Evolutionary conservation across 1,140 invertebrate genomes (phyloP).

Genomic region (Sitodiplosis mosellana): DNA sequence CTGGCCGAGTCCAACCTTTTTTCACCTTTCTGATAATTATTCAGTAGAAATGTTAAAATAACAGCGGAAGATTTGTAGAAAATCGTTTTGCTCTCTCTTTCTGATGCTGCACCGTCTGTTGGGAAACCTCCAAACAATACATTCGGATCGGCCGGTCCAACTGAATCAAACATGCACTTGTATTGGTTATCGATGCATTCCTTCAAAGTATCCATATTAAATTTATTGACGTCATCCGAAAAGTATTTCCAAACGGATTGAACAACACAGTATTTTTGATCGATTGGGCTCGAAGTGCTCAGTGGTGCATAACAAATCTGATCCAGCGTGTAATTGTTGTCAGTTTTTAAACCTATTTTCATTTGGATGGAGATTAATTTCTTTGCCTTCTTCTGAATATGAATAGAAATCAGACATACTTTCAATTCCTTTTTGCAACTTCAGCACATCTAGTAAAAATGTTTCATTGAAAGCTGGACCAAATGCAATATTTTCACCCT

Average conservation of each 20-base stretch:
- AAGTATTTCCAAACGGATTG: slow-evolving; percentile 84
- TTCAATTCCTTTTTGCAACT: slow-evolving; percentile 61
- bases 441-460: slow-evolving; percentile 54
- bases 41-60: slow-evolving; percentile 80
- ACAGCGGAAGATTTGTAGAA: slow-evolving; percentile 71
- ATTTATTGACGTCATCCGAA: slow-evolving; percentile 42
- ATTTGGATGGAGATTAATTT: background rate
- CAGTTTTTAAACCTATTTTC: slow-evolving; percentile 22
- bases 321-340: slow-evolving; percentile 41
- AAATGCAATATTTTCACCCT: slow-evolving; percentile 43
- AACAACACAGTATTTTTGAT: slow-evolving; percentile 56
- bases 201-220: slow-evolving; percentile 58
- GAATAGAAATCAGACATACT: slow-evolving; percentile 17
- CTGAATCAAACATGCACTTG: slow-evolving; percentile 54
- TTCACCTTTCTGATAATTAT: slow-evolving; percentile 69
- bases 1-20: slow-evolving; percentile 46
- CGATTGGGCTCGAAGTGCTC: slow-evolving; percentile 27
- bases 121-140: slow-evolving; percentile 84
- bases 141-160: slow-evolving; percentile 81
- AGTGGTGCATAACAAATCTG: slow-evolving; percentile 88
- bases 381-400: too few relatives aligned
- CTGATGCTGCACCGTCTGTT: slow-evolving; percentile 38
- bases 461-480: slow-evolving; percentile 71
- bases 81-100: slow-evolving; percentile 31
- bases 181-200: slow-evolving; percentile 55